phyloP scores from a whole-genome alignment of 2,113 vertebrate species.

The Cryptotis parvus region DNA sequence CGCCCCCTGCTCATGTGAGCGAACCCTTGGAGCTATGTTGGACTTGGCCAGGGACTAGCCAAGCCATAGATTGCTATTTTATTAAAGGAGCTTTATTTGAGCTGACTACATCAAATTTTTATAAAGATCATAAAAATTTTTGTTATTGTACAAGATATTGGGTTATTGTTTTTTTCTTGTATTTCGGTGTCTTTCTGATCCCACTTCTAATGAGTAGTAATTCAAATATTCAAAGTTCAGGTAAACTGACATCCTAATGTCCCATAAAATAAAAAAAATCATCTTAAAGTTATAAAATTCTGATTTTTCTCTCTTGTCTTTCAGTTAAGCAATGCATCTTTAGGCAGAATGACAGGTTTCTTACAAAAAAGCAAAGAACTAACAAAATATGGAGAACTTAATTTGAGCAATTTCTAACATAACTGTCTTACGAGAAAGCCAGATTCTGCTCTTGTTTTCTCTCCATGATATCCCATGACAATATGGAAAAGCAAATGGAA shows the following conservation, averaged over 20 bases:
- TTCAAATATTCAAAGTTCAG: conserved; percentile 20
- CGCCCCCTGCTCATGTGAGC: no score
- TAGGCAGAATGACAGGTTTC: background rate
- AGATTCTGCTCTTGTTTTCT: background rate
- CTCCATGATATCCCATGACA: background rate
- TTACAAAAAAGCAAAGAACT: background rate
- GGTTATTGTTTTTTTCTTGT: background rate
- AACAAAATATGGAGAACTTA: background rate
- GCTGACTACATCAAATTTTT: background rate
- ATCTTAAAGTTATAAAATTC: background rate
- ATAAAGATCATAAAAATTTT: background rate
- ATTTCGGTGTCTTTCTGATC: background rate
- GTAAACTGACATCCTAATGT: background rate
- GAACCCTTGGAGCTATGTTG: no score
- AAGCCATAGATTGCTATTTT: no score
- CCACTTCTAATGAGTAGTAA: background rate
- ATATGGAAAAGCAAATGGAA: background rate
- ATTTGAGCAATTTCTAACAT: background rate
- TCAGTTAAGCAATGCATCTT: background rate
- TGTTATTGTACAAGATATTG: background rate
- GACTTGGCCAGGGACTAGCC: no score
- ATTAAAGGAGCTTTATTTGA: background rate
- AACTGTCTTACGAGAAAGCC: background rate
- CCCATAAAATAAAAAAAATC: background rate
- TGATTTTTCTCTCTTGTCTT: background rate